A percentile compares a stretch with the other conserved stretches of the same genome.
phyloP scores from a whole-genome alignment of 2,888 invertebrate species.

The Cinara cedri region DNA sequence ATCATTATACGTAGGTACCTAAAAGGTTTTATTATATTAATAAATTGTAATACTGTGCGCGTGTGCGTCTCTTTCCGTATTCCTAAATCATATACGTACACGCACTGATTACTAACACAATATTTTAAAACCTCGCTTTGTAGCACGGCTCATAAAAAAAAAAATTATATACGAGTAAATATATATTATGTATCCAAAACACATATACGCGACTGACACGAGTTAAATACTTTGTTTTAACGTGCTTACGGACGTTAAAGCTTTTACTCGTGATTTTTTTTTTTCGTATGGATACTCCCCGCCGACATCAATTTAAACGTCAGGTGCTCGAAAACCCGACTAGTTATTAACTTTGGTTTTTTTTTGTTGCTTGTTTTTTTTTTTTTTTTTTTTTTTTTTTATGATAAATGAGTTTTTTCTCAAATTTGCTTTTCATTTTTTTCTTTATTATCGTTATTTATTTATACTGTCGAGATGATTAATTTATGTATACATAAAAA shows the following conservation, averaged over 20 bases:
- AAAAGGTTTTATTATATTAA: not conserved
- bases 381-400: constrained; percentile 18
- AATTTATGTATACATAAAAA: not conserved
- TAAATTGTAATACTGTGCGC: not conserved
- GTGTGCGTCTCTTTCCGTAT: constrained; percentile 11
- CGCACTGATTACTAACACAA: constrained; percentile 22
- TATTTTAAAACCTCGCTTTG: constrained; percentile 3
- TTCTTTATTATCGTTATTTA: too few species aligned
- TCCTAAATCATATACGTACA: not conserved
- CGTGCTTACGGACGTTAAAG: constrained; percentile 14
- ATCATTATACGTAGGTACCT: too few species aligned
- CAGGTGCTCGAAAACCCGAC: constrained; percentile 36
- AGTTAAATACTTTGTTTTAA: constrained; percentile 43
- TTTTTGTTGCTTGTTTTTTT: constrained; percentile 9
- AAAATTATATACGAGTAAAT: not conserved
- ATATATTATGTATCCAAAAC: not conserved
- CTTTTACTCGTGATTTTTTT: constrained; percentile 6
- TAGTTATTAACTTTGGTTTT: constrained; percentile 2
- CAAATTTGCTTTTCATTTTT: too few species aligned
- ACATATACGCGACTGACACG: not conserved
- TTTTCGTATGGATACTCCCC: not conserved
- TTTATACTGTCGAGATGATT: constrained; percentile 11
- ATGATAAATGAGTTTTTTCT: constrained; percentile 48
- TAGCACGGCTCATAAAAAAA: constrained; percentile 26
- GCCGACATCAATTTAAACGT: constrained; percentile 43